phyloP scores from a whole-genome alignment of 2,797 vertebrate genomes.

The Sebastolobus altivelis region DNA sequence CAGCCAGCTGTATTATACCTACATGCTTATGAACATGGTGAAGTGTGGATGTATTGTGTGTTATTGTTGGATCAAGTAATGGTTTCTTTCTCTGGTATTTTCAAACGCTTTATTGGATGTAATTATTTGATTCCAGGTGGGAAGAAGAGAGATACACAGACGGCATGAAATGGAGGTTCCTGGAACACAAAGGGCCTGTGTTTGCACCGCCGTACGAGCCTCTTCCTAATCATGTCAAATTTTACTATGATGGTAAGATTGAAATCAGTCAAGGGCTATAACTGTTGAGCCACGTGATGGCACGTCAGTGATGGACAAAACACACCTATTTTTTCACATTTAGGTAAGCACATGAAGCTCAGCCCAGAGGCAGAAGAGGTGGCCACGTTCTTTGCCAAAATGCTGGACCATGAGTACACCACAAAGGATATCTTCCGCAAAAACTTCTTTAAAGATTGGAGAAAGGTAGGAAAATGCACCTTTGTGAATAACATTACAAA shows the following conservation, averaged over 20 bases:
- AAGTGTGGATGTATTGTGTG: neutral
- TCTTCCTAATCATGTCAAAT: conserved; percentile 92
- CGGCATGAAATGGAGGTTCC: conserved; percentile 96
- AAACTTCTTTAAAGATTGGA: conserved; percentile 99
- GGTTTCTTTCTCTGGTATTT: conserved; percentile 2
- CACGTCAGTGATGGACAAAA: neutral
- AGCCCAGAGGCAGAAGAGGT: conserved; percentile 95
- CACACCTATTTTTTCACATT: neutral
- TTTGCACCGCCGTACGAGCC: conserved; percentile 97
- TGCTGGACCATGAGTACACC: conserved; percentile 99
- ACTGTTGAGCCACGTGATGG: neutral
- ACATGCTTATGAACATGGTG: neutral
- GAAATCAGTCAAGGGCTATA: fast-evolving
- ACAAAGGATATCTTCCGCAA: conserved; percentile 99
- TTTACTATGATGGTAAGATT: conserved; percentile 95
- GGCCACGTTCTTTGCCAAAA: conserved; percentile 98
- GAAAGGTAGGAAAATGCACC: conserved; percentile 86
- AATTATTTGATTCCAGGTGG: conserved; percentile 87
- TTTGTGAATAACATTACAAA: too few species aligned
- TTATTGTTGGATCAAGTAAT: neutral
- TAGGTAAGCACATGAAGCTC: conserved; percentile 95
- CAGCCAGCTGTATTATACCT: neutral
- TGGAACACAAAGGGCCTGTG: conserved; percentile 98
- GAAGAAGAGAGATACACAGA: conserved; percentile 98
- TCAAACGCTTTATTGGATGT: conserved; percentile 13